phyloP scores from a whole-genome alignment of 2,888 invertebrate species.

The Cactoblastis cactorum region DNA sequence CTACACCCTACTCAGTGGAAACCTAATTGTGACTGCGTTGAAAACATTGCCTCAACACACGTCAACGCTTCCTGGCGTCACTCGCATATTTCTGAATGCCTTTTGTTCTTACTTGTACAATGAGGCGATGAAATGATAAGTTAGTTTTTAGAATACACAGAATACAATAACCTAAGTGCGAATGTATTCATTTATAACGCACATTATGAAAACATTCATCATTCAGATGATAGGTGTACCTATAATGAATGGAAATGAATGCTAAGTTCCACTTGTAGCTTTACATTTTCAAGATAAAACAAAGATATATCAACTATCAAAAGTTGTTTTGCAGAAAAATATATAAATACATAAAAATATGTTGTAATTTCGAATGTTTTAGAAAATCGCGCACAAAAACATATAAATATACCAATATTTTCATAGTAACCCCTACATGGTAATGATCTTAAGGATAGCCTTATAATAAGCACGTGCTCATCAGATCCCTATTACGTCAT shows the following conservation, averaged over 20 bases:
- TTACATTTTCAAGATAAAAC: too few relatives aligned
- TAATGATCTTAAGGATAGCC: background rate
- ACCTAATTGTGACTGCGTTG: slow-evolving; percentile 64
- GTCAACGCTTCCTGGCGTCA: slow-evolving; percentile 59
- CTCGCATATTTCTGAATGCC: slow-evolving; percentile 67
- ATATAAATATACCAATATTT: too few relatives aligned
- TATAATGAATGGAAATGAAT: too few relatives aligned
- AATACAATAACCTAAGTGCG: slow-evolving; percentile 3
- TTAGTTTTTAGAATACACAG: slow-evolving; percentile 8
- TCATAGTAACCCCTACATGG: background rate
- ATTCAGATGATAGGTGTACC: too few relatives aligned
- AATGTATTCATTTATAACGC: background rate
- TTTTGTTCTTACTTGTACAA: slow-evolving; percentile 73
- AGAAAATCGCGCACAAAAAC: too few relatives aligned
- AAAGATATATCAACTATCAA: too few relatives aligned
- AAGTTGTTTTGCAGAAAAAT: too few relatives aligned
- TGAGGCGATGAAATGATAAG: slow-evolving; percentile 37
- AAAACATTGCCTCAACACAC: slow-evolving; percentile 68
- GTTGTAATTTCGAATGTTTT: too few relatives aligned
- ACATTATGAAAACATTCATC: background rate
- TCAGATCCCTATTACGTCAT: slow-evolving; percentile 29
- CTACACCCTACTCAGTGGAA: slow-evolving; percentile 65
- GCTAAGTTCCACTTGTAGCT: too few relatives aligned
- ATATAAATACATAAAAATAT: too few relatives aligned
- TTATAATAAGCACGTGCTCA: slow-evolving; percentile 29